Base-by-base conservation (phyloP, 2,797 vertebrate species). In the Gymnothorax javanicus region DNA sequence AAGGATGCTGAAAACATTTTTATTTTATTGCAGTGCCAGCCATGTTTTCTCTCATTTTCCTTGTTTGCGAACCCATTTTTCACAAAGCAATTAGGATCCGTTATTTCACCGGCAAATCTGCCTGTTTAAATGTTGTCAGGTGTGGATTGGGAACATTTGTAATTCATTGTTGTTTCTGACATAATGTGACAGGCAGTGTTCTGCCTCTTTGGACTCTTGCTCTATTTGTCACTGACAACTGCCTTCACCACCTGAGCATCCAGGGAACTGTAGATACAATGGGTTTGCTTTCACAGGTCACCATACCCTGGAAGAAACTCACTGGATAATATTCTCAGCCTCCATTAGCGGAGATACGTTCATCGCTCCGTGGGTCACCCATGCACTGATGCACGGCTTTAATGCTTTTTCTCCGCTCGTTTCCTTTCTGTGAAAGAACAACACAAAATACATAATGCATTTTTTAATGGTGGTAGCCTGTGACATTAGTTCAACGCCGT, bases 161-260 rank as follows among this genome's bases (percentile, higher is more conserved):
- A n/a, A 69, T 69, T 69, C 64, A 69, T 69, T n/a, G 64, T 69
- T 69, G 25, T 69, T n/a, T 69, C 64, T 69, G 64, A 69, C n/a
- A 69, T 67, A 67, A 67, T 69, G 25, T 69, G 62, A 69, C 64
- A 69, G 64, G 7, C 0, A 25, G 64, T 25, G 64, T 25, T 69
- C 64, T 25, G 64, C n/a, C 64, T 69, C 64, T 69, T 23, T 69
- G n/a, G 64, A 69, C 64, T 25, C 62, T 23, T 64, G 62, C 17
- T n/a, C 23, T 69, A n/a, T n/a, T 8, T n/a, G 64, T n/a, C 25
- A 1, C 6, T 67, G 20, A 67, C 4, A 9, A 67, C 20, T 9
- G 23, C 64, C 64, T n/a, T 67, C 64, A n/a, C 64, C 12, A n/a
- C 64, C 64, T 9, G 20, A 69, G 64, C 64, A 23, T n/a, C 64